These are phyloP conservation scores for Ataeniobius toweri DNA, from an alignment of 2,797 vertebrate genomes.

Conservation along the genomic window DNA sequence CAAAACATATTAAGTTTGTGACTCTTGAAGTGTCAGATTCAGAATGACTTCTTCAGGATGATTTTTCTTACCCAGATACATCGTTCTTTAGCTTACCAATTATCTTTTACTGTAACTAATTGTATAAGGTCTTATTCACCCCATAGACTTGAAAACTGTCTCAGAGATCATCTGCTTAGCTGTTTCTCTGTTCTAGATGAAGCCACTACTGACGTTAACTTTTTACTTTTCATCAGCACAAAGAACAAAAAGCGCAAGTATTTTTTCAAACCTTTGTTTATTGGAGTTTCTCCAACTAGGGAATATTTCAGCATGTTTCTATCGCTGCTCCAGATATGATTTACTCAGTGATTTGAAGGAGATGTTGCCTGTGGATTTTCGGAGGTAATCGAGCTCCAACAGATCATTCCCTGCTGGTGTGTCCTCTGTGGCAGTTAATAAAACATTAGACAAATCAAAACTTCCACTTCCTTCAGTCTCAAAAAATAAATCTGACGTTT, in stretches of 20 bases:
- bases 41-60: too few species aligned
- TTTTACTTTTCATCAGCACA: background rate
- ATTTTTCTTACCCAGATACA: too few species aligned
- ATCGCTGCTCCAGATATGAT: constrained; percentile 1
- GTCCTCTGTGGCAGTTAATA: background rate
- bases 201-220: too few species aligned
- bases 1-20: too few species aligned
- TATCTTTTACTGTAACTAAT: too few species aligned
- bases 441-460: constrained; percentile 14
- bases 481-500: background rate
- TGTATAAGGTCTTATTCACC: too few species aligned
- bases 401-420: constrained; percentile 18
- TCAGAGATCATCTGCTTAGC: too few species aligned
- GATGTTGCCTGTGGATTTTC: constrained; percentile 45
- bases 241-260: constrained; percentile 4
- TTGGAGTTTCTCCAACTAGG: constrained; percentile 10
- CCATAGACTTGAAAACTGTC: too few species aligned
- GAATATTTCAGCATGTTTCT: background rate
- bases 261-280: constrained; percentile 36
- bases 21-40: too few species aligned
- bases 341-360: constrained; percentile 55
- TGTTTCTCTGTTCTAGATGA: too few species aligned
- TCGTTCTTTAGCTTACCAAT: too few species aligned
- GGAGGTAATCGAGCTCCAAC: constrained; percentile 53
- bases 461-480: constrained; percentile 37